Conservation (phyloP, 1,140 invertebrate species). For the Tetranychus urticae region DNA sequence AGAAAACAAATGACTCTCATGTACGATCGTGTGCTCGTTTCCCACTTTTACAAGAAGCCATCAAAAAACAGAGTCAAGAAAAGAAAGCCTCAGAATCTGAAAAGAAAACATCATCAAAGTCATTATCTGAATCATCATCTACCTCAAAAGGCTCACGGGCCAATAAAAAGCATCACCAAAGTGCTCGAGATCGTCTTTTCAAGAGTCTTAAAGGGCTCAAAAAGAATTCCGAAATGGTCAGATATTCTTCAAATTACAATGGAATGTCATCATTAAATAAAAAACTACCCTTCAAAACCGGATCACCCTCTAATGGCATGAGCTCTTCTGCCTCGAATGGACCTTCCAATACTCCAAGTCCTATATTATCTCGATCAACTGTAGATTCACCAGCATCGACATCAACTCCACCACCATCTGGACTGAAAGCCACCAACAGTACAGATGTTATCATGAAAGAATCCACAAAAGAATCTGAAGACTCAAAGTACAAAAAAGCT, state of each 20-base stretch:
- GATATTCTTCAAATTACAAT: neutral
- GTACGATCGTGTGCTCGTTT: slow-evolving; percentile 10
- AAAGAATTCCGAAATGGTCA: neutral
- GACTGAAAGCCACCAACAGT: no score
- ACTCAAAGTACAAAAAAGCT: neutral
- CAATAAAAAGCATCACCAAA: slow-evolving; percentile 3
- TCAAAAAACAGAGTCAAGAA: neutral
- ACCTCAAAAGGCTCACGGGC: slow-evolving; percentile 1
- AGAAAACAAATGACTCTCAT: neutral
- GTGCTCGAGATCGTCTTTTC: slow-evolving; percentile 10
- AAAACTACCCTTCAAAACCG: no score
- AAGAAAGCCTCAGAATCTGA: neutral
- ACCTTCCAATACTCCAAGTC: no score
- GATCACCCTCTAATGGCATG: no score
- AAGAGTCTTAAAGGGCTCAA: slow-evolving; percentile 11
- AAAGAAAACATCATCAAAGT: neutral
- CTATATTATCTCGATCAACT: no score
- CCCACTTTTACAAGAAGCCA: slow-evolving; percentile 3
- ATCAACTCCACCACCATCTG: no score
- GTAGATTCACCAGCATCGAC: no score
- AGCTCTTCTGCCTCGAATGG: no score
- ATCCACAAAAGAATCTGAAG: no score
- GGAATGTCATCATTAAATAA: no score
- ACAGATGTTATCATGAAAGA: no score
- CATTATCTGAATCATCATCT: neutral